Base-by-base conservation (phyloP, 2,888 invertebrate genomes). In the Silvanus unidentatus region DNA sequence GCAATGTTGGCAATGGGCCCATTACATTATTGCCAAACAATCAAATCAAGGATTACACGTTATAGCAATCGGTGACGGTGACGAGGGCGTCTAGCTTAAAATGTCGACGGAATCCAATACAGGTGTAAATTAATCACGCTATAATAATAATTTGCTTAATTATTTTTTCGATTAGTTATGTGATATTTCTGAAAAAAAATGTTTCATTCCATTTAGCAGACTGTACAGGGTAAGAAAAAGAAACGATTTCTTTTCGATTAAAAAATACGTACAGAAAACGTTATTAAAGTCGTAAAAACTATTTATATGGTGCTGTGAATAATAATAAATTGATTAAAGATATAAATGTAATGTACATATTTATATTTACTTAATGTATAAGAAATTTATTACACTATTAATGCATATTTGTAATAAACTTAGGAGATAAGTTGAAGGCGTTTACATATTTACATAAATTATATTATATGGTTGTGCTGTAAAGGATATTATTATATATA, bases 1-100 rank as follows among this genome's bases (percentile, higher is more conserved):
- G 63, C 52, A 67, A 62, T 47, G 62, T 70, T 9, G 64, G 64
- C 8, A 70, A 72, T 43, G 71, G 71, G 4, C 71, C 72, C 4
- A 54, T 69, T 13, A 52, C 63, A 11, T 47, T 66, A 6, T 49
- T 64, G 16, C 63, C 68, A 15, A 50, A 58, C 11, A 50, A 56
- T 4, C 65, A 64, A 52, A 62, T 66, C 36, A 70, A 68, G 37
- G 69, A 70, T 44, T 54, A 64, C 14, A 49, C 64, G 1, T 70
- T 71, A 70, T 70, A 72, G 71, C 71, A 70, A n/a, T 11, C 14
- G n/a, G 57, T 59, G 35, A 52, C 58, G 13, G 50, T 57, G 6
- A 57, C 55, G 27, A 62, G 66, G 52, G 60, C 67, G 40, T 65
- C 71, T 44, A 72, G 71, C 58, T 55, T 70, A 34, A 71, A 70